Evolutionary conservation across 2,113 vertebrate genomes (phyloP).

Genomic region (Phrynosoma platyrhinos): DNA sequence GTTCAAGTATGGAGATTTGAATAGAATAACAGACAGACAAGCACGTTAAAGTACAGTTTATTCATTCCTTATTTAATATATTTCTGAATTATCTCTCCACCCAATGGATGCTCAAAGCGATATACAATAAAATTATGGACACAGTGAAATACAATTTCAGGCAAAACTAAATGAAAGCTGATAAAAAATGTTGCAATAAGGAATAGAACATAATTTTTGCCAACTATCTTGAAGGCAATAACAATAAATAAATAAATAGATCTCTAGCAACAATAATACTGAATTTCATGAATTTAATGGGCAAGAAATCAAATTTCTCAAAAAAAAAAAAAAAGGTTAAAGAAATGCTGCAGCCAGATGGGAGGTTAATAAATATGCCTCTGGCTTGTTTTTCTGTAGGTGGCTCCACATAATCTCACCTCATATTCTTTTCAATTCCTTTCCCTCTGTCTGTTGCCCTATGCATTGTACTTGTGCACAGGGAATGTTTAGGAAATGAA

Average conservation of each 20-base stretch:
- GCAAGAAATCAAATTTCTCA: not conserved
- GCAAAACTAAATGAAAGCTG: too few species aligned
- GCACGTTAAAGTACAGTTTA: too few species aligned
- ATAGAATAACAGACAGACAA: too few species aligned
- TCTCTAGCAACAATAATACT: constrained; percentile 9
- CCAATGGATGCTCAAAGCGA: too few species aligned
- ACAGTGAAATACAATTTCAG: too few species aligned
- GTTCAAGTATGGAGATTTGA: too few species aligned
- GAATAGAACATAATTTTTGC: too few species aligned
- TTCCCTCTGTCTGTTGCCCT: not conserved
- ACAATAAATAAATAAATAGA: not conserved
- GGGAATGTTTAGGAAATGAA: not conserved
- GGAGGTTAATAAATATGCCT: not conserved
- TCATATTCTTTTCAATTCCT: not conserved
- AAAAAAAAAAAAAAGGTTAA: not conserved
- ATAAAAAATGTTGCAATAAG: too few species aligned
- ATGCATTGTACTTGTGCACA: not conserved
- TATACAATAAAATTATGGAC: too few species aligned
- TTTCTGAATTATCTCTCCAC: too few species aligned
- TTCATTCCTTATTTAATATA: too few species aligned
- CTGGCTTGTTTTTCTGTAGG: accelerated
- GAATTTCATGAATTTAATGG: not conserved
- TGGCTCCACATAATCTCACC: constrained; percentile 1
- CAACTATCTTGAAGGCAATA: too few species aligned
- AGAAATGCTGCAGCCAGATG: not conserved